A percentile compares a stretch with the other conserved stretches of the same genome.
Evolutionary conservation across 1,140 invertebrate genomes (phyloP).

Genomic region (Pygmarrhopalites habei): DNA sequence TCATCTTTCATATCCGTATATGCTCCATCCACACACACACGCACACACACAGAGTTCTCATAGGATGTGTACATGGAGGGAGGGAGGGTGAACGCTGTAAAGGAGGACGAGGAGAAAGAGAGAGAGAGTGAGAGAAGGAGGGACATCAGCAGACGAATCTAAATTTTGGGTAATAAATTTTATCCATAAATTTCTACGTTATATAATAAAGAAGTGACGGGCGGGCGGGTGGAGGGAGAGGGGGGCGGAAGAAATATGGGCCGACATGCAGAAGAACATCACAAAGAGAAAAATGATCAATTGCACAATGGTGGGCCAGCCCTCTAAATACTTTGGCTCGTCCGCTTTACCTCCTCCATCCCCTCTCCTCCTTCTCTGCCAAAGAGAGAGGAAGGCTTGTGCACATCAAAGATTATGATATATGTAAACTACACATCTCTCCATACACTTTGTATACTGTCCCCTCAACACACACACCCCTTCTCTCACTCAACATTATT

Average conservation of each 20-base stretch:
- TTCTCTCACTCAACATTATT: too few relatives aligned
- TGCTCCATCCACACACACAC: too few relatives aligned
- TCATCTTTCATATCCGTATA: too few relatives aligned
- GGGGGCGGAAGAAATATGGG: slow-evolving; percentile 32
- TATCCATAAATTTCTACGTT: slow-evolving; percentile 26
- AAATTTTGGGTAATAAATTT: slow-evolving; percentile 35
- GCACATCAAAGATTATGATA: too few relatives aligned
- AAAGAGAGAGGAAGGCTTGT: neutral
- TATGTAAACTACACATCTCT: too few relatives aligned
- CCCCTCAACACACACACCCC: too few relatives aligned
- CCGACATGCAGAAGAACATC: slow-evolving; percentile 31
- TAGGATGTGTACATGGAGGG: too few relatives aligned
- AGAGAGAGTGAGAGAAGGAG: neutral
- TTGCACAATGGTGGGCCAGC: slow-evolving; percentile 14
- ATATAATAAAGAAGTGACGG: slow-evolving; percentile 34
- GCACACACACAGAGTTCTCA: too few relatives aligned
- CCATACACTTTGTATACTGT: too few relatives aligned
- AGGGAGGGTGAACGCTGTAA: neutral
- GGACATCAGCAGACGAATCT: slow-evolving; percentile 18
- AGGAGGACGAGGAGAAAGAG: neutral
- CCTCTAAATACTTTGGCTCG: slow-evolving; percentile 9
- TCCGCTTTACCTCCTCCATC: too few relatives aligned
- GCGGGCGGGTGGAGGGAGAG: slow-evolving; percentile 24
- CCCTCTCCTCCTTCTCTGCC: too few relatives aligned
- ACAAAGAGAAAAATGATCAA: slow-evolving; percentile 33